A percentile compares a stretch with the other conserved stretches of the same genome.
These are phyloP conservation scores for Athalia cordata DNA, from an alignment of 2,888 invertebrate genomes.

Conservation along the genomic window DNA sequence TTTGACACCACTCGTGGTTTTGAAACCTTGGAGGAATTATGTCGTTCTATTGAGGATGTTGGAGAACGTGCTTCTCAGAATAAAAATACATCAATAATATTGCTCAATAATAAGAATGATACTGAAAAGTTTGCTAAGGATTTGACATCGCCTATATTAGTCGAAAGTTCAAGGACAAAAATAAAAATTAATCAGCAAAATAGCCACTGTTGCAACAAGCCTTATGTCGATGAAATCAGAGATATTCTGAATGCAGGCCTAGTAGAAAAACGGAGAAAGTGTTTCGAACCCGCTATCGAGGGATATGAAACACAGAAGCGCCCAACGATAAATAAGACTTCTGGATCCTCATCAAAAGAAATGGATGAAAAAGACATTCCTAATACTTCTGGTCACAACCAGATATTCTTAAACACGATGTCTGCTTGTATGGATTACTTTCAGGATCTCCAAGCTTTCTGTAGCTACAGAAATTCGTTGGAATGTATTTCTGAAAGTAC, in stretches of 20 bases:
- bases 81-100: neutral
- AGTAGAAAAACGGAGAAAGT: conserved; percentile 63
- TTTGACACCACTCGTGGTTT: neutral
- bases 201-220: neutral
- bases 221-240: conserved; percentile 53
- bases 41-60: neutral
- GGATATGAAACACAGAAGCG: neutral
- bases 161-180: neutral
- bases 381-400: conserved; percentile 45
- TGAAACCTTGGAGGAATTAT: conserved; percentile 5
- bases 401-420: conserved; percentile 60
- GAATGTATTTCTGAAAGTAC: conserved; percentile 27
- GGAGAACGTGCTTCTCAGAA: neutral
- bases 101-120: too few species aligned
- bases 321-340: neutral
- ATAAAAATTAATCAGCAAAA: neutral
- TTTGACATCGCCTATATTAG: neutral
- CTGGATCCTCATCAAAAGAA: conserved; percentile 43
- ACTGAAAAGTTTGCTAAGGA: neutral
- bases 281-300: conserved; percentile 64
- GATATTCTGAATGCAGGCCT: conserved; percentile 60
- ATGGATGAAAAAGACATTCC: conserved; percentile 30
- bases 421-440: conserved; percentile 60
- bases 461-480: neutral
- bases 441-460: neutral